Conservation (phyloP, 2,113 vertebrate species). For the Pterocles orientalis region DNA sequence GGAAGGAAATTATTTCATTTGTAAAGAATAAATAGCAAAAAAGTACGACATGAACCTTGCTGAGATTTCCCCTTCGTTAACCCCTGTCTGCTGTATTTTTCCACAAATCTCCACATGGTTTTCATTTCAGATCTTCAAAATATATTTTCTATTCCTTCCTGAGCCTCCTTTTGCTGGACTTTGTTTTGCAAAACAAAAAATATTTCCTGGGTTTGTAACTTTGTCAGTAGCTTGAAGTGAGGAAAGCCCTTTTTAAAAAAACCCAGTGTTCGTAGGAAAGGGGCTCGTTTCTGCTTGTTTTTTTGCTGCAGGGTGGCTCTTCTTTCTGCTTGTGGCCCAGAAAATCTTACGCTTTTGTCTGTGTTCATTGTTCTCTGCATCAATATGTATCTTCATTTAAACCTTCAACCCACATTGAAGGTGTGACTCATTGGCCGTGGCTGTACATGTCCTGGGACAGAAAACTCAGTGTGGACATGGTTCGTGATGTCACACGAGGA, state of each 20-base stretch:
- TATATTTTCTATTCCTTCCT: not conserved
- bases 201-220: not conserved
- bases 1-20: not conserved
- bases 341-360: not conserved
- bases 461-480: not conserved
- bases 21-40: not conserved
- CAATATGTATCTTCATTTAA: not conserved
- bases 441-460: too few relatives aligned
- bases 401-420: not conserved
- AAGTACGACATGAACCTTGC: not conserved
- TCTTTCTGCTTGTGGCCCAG: not conserved
- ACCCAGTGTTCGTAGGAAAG: accelerated
- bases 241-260: not conserved
- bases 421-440: not conserved
- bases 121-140: conserved; percentile 45
- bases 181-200: conserved; percentile 14
- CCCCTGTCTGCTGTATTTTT: not conserved
- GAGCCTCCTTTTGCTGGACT: not conserved
- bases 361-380: not conserved
- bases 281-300: not conserved
- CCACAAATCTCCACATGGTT: not conserved
- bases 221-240: not conserved
- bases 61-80: not conserved
- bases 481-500: not conserved
- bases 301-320: not conserved